Percentiles rank a stretch among this genome's conserved stretches.
phyloP scores from a whole-genome alignment of 2,888 invertebrate species.

The Cosmopolites sordidus region DNA sequence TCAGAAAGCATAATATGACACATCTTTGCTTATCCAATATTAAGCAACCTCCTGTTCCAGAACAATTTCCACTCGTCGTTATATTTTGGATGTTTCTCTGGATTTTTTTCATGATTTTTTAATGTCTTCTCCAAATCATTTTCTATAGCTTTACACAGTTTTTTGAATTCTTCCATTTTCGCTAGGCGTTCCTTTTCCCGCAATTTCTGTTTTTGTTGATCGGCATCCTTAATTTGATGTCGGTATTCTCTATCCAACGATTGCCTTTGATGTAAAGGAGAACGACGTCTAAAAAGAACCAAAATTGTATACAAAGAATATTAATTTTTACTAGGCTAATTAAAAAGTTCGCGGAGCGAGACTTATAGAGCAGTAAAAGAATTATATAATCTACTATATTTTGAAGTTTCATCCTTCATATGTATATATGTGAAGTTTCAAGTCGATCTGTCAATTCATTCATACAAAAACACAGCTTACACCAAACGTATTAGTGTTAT shows the following conservation, averaged over 20 bases:
- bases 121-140: conserved; percentile 61
- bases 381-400: too few relatives aligned
- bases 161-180: conserved; percentile 54
- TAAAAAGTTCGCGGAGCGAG: too few relatives aligned
- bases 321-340: too few relatives aligned
- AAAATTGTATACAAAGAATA: too few relatives aligned
- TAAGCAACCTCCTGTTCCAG: conserved; percentile 65
- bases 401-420: too few relatives aligned
- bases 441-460: too few relatives aligned
- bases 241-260: not conserved
- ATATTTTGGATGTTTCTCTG: conserved; percentile 84
- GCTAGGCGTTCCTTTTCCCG: conserved; percentile 39
- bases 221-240: conserved; percentile 1
- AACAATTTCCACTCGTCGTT: conserved; percentile 88
- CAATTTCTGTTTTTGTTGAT: conserved; percentile 18
- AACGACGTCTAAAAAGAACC: conserved; percentile 9
- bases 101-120: conserved; percentile 75
- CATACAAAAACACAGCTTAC: too few relatives aligned
- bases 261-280: conserved; percentile 5
- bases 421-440: too few relatives aligned
- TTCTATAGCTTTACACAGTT: conserved; percentile 51
- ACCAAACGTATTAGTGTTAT: too few relatives aligned
- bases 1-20: conserved; percentile 2
- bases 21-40: not conserved
- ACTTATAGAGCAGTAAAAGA: too few relatives aligned